Evolutionary conservation across 2,888 invertebrate genomes (phyloP).

Genomic region (Athripsodes cinereus): DNA sequence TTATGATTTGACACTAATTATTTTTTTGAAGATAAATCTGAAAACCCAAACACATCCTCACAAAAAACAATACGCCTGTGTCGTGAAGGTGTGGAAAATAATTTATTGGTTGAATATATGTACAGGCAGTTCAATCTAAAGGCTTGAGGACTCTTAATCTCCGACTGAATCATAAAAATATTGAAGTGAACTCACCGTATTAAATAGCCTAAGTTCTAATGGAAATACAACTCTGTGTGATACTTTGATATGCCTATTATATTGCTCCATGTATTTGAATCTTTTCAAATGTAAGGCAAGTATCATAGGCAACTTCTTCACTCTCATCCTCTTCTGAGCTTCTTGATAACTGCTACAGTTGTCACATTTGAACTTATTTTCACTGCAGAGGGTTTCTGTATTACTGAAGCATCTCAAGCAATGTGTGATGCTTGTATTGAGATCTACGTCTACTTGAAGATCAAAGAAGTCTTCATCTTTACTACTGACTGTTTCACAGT

Average conservation of each 20-base stretch:
- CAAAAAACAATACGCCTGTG: too few species aligned
- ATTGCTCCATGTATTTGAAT: slow-evolving; percentile 97
- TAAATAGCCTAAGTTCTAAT: slow-evolving; percentile 92
- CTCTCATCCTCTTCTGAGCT: slow-evolving; percentile 97
- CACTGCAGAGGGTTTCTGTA: slow-evolving; percentile 96
- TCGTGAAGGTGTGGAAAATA: too few species aligned
- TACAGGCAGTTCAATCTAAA: too few species aligned
- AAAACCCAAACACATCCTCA: too few species aligned
- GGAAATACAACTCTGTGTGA: slow-evolving; percentile 99
- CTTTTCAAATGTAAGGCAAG: slow-evolving; percentile 96
- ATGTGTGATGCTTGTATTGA: slow-evolving; percentile 98
- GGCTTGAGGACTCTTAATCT: too few species aligned
- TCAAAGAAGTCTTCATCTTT: slow-evolving; percentile 99
- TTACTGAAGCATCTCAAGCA: slow-evolving; percentile 97
- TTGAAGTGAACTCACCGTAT: slow-evolving; percentile 77
- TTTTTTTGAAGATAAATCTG: too few species aligned
- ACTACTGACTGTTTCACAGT: slow-evolving; percentile 99
- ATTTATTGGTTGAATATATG: too few species aligned
- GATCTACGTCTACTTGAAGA: slow-evolving; percentile 98
- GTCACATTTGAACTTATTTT: slow-evolving; percentile 99
- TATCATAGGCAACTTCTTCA: slow-evolving; percentile 97
- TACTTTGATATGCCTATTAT: slow-evolving; percentile 97
- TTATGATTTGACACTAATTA: too few species aligned
- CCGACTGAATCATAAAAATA: too few species aligned
- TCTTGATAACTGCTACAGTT: slow-evolving; percentile 99